These are phyloP conservation scores for Prenolepis imparis DNA, from an alignment of 2,888 invertebrate species.

Conservation along the genomic window DNA sequence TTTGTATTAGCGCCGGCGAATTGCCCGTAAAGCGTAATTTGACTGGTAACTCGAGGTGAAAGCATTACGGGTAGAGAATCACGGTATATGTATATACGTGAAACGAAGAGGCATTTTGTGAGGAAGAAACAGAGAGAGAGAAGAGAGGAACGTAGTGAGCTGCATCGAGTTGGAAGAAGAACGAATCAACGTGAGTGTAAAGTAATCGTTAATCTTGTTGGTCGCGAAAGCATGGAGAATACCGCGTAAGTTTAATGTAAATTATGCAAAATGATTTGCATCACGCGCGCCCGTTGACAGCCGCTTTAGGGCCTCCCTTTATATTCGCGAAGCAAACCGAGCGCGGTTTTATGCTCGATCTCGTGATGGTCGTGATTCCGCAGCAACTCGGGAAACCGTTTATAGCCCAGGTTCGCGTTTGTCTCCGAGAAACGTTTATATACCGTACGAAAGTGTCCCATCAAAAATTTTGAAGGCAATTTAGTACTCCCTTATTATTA, in stretches of 20 bases:
- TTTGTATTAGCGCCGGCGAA: slow-evolving; percentile 66
- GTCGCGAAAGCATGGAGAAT: slow-evolving; percentile 56
- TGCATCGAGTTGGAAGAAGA: slow-evolving; percentile 29
- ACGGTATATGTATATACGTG: slow-evolving; percentile 12
- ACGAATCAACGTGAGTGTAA: slow-evolving; percentile 63
- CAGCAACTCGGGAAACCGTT: slow-evolving; percentile 40
- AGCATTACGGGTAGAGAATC: slow-evolving; percentile 27
- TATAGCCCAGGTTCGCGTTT: slow-evolving; percentile 5
- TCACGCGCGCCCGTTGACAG: slow-evolving; percentile 61
- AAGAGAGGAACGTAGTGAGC: slow-evolving; percentile 34
- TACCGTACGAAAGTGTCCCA: slow-evolving; percentile 11
- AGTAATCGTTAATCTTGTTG: slow-evolving; percentile 79
- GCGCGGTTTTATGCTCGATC: slow-evolving; percentile 53
- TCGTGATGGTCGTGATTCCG: slow-evolving; percentile 50
- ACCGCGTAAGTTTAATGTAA: slow-evolving; percentile 77
- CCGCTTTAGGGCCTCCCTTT: slow-evolving; percentile 25
- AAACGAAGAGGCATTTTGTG: background rate
- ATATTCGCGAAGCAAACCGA: slow-evolving; percentile 33
- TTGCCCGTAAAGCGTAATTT: slow-evolving; percentile 61
- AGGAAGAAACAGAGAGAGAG: background rate
- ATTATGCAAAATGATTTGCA: slow-evolving; percentile 78
- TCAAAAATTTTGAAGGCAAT: slow-evolving; percentile 33
- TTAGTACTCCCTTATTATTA: background rate
- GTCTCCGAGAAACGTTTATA: slow-evolving; percentile 31
- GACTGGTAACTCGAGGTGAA: slow-evolving; percentile 52